Evolutionary conservation across 2,113 vertebrate species (phyloP), one percentile per base, ranked within the genome.

Genomic region (Oryzias melastigma): DNA sequence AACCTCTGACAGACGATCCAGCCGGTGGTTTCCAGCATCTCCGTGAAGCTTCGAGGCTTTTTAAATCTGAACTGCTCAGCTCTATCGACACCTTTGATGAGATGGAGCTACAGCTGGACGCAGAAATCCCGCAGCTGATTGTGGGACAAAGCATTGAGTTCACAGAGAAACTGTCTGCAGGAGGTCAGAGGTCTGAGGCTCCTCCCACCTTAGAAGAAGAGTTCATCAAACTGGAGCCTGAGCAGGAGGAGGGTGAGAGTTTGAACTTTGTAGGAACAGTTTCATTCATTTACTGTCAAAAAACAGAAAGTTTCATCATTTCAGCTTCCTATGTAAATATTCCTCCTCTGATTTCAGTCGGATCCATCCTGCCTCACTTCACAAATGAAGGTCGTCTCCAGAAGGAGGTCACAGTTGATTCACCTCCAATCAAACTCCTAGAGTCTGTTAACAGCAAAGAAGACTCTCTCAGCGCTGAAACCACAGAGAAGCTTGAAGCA

Each of bases 181-280:
- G 29, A 35, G 29, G 46, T 15, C 29, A 75, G 27, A 77, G 1
- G 20, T 52, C 56, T 3, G 63, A 71, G 17, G 1, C 29, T 68
- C 27, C 20, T 10, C 5, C 49, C 14, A 14, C 0, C 5, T 10
- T 5, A 22, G 25, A 29, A 0, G 20, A 92, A 52, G 74, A 75
- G 27, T 92, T 92, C 52, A 45, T n/a, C 4, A 68, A 62, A 35
- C 40, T 89, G 7, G 62, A 75, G 35, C 65, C 58, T 24, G 40
- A 68, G 29, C 48, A 73, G 29, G 62, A 63, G 41, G 70, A 85
- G 16, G 41, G 91, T 91, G 58, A 88, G 87, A 15, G n/a, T 13
- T 25, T 52, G 24, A 3, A 7, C 46, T 14, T 35, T 35, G 35
- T 12, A 27, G 25, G 25, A 27, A 5, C 19, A 8, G 16, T 12